Conservation (phyloP, 2,113 vertebrate species). For the Leiothrix lutea region DNA sequence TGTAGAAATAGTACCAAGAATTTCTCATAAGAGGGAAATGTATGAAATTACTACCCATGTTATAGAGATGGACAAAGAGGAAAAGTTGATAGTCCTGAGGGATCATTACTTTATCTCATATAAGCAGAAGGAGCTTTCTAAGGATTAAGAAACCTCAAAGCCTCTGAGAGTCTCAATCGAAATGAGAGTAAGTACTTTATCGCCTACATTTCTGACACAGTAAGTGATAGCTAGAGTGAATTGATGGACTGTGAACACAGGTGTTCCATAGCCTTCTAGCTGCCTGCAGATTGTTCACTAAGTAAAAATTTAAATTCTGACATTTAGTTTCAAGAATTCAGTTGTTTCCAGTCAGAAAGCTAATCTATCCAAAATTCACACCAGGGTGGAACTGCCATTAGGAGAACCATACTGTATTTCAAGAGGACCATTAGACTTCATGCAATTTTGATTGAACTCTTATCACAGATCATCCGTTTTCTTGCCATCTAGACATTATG, state of each 20-base stretch:
- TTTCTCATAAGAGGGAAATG: neutral
- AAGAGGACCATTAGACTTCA: neutral
- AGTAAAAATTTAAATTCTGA: neutral
- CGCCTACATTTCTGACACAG: neutral
- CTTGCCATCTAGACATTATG: neutral
- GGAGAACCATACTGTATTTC: neutral
- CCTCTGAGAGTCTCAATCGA: neutral
- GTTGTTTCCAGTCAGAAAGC: neutral
- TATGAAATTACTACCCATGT: neutral
- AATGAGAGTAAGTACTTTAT: neutral
- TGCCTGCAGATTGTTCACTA: neutral
- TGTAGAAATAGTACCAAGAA: neutral
- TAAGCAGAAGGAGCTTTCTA: neutral
- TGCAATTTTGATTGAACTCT: conserved; percentile 2
- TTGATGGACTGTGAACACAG: neutral
- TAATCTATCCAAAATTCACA: neutral
- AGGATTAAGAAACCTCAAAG: neutral
- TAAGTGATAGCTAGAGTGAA: neutral
- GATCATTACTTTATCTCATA: neutral
- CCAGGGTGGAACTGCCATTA: neutral
- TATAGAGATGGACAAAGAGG: neutral
- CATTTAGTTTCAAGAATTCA: neutral
- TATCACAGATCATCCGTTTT: conserved; percentile 3
- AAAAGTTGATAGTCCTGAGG: neutral
- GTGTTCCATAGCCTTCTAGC: neutral